Evolutionary conservation across 2,797 vertebrate species (phyloP), one percentile per base, ranked within the genome.

Genomic region (Myotis pilosus): DNA sequence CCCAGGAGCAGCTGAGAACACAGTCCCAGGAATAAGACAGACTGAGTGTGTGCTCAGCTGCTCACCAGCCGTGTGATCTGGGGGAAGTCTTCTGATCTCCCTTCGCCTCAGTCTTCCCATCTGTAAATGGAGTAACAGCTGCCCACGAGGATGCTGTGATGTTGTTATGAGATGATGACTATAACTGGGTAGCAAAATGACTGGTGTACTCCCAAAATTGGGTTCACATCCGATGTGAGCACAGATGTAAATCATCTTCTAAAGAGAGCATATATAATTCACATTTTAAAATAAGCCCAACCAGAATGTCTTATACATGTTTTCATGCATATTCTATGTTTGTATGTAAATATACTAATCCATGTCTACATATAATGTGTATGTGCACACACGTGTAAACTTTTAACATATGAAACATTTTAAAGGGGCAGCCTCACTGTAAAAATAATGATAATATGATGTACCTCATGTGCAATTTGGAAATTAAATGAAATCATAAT

Each of bases 201-300:
- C 68, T 60, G 51, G 33, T 60, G 44, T 6, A 44, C 13, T 83
- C 33, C 79, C 62, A 8, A 86, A 71, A 71, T 0, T 49, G 57
- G n/a, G 16, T 44, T 71, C 62, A 88, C 44, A 85, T 20, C 51
- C 78, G 76, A 86, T 1, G n/a, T 30, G 25, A 60, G 44, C 66
- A 91, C 64, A 94, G 81, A 94, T 36, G 41, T 72, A 83, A 83
- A 79, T 36, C 33, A 86, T 20, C 78, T 88, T 71, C 92, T 87
- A 87, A 79, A 89, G 16, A 79, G 11, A 79, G 41, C 86, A n/a
- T 8, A 81, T 33, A 84, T 3, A 60, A 78, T 69, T 95, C 75
- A 55, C 74, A 94, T 72, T 87, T 96, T 82, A 96, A 93, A 91
- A 2, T 82, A 91, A 82, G 11, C 91, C 68, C 33, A 88, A 80